Percentiles rank a stretch among this genome's conserved stretches.
phyloP scores from a whole-genome alignment of 2,888 invertebrate species.

The Cephus rjabovi region DNA sequence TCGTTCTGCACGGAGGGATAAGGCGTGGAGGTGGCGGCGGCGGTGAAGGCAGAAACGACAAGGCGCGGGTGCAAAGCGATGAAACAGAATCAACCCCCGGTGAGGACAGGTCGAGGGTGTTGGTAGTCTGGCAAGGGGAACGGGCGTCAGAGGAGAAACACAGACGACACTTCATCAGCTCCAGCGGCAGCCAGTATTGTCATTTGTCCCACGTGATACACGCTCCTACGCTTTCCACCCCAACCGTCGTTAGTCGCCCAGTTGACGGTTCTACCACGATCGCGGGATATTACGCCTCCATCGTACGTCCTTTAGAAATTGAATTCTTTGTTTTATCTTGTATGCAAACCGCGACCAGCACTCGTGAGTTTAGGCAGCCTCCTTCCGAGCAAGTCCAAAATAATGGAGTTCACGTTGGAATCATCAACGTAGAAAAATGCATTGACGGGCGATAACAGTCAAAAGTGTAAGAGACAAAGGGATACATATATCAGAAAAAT shows the following conservation, averaged over 20 bases:
- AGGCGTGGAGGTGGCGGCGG: slow-evolving; percentile 16
- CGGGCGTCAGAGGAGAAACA: slow-evolving; percentile 33
- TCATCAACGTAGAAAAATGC: too few relatives aligned
- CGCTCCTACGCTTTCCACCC: slow-evolving; percentile 45
- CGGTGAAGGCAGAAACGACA: slow-evolving; percentile 1
- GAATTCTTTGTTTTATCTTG: slow-evolving; percentile 40
- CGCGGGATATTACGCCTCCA: slow-evolving; percentile 37
- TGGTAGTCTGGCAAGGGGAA: too few relatives aligned
- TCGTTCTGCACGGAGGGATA: slow-evolving; percentile 21
- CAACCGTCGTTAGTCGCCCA: slow-evolving; percentile 47
- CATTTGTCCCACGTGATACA: slow-evolving; percentile 53
- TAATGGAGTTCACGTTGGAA: too few relatives aligned
- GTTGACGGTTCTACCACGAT: slow-evolving; percentile 14
- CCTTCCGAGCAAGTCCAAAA: too few relatives aligned
- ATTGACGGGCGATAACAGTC: too few relatives aligned
- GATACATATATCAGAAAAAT: too few relatives aligned
- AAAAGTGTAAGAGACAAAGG: too few relatives aligned
- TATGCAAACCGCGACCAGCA: too few relatives aligned
- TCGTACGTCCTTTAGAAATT: slow-evolving; percentile 55
- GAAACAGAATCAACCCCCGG: slow-evolving; percentile 29
- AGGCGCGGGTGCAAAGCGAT: slow-evolving; percentile 41
- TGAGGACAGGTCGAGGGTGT: slow-evolving; percentile 27
- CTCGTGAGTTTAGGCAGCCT: too few relatives aligned
- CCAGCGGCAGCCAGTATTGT: slow-evolving; percentile 57
- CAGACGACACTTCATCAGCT: slow-evolving; percentile 61